Evolutionary conservation across 2,888 invertebrate species (phyloP).

Genomic region (Drosophila neutralis): DNA sequence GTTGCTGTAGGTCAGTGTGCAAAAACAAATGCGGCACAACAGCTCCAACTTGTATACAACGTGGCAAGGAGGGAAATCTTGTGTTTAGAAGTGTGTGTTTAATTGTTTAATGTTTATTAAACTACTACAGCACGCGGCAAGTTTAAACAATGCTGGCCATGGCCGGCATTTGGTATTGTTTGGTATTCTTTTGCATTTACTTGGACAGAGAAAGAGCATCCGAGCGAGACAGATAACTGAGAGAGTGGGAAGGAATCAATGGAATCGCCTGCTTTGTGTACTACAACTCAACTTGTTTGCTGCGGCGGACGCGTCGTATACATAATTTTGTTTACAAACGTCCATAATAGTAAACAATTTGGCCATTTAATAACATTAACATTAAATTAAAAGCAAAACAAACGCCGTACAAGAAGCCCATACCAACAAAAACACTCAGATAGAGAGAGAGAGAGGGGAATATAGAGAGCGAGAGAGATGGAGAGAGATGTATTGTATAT

Average conservation of each 20-base stretch:
- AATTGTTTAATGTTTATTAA: slow-evolving; percentile 82
- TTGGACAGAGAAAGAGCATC: slow-evolving; percentile 18
- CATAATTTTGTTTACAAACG: slow-evolving; percentile 79
- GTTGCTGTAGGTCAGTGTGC: slow-evolving; percentile 84
- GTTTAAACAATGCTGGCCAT: slow-evolving; percentile 77
- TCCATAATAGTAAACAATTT: slow-evolving; percentile 82
- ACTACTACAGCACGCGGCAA: slow-evolving; percentile 63
- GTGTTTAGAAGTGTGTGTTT: slow-evolving; percentile 81
- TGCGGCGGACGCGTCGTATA: slow-evolving; percentile 72
- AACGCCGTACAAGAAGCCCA: slow-evolving; percentile 65
- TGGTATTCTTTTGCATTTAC: slow-evolving; percentile 56
- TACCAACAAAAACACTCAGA: slow-evolving; percentile 20
- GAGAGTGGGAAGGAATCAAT: slow-evolving; percentile 56
- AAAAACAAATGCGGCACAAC: slow-evolving; percentile 68
- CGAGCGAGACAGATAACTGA: neutral
- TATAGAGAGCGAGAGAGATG: slow-evolving; percentile 2
- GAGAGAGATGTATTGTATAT: slow-evolving; percentile 45
- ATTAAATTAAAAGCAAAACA: slow-evolving; percentile 81
- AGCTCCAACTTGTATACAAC: slow-evolving; percentile 59
- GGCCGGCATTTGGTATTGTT: slow-evolving; percentile 61
- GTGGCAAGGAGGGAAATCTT: slow-evolving; percentile 32
- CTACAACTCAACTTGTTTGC: slow-evolving; percentile 53
- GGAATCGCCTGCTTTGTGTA: slow-evolving; percentile 59
- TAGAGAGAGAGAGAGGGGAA: neutral
- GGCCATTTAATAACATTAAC: slow-evolving; percentile 82